A percentile compares a stretch with the other conserved stretches of the same genome.
phyloP scores from a whole-genome alignment of 1,140 invertebrate species.

The Drosophila kohkoa region DNA sequence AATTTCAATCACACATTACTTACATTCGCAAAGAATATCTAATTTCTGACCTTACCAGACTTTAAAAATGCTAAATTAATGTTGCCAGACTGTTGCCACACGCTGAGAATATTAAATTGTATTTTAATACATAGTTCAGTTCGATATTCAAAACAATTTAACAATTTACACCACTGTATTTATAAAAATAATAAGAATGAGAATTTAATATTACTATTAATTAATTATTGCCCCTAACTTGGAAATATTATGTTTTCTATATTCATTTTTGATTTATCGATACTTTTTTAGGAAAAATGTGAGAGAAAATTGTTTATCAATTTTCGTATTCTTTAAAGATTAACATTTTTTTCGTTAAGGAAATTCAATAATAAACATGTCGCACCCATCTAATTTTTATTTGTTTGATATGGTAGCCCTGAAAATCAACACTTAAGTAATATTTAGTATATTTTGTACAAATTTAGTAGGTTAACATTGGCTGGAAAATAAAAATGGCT shows the following conservation, averaged over 20 bases:
- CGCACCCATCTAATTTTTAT: background rate
- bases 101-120: background rate
- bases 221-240: no score
- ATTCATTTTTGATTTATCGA: no score
- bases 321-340: no score
- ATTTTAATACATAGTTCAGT: background rate
- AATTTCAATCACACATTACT: conserved; percentile 46
- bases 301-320: no score
- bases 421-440: conserved; percentile 10
- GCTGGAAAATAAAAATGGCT: conserved; percentile 83
- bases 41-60: conserved; percentile 30
- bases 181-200: no score
- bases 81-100: conserved; percentile 24
- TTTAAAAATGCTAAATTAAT: background rate
- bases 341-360: no score
- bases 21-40: conserved; percentile 56
- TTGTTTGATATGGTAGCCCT: conserved; percentile 3
- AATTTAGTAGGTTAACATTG: conserved; percentile 55
- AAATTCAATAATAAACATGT: no score
- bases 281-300: no score
- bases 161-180: no score
- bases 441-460: conserved; percentile 49
- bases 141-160: background rate
- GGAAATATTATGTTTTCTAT: no score
- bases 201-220: no score